Base-by-base conservation (phyloP, 2,888 invertebrate species). In the Acronicta leporina region DNA sequence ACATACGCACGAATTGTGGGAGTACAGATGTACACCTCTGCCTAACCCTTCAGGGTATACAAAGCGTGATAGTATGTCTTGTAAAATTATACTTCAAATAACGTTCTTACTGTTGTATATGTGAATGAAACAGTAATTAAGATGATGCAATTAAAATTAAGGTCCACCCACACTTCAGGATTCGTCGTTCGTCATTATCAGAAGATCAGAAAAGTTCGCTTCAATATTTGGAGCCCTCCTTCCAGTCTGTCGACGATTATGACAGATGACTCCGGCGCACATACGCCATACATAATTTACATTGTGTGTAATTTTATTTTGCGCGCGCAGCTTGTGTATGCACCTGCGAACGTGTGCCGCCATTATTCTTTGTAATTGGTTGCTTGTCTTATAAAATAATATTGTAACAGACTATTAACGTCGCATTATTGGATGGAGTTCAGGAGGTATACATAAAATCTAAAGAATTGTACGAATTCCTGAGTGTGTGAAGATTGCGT, bases 321-420 rank as follows among this genome's bases (percentile, higher is more conserved):
- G 75, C 64, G 66, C 68, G 75, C 77, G 82, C 88, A 87, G 83
- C 87, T 86, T 87, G 85, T 81, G 47, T 63, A 40, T 56, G 58
- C 87, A 87, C 88, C 87, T 87, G 88, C 87, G 77, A 76, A 64
- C 46, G 53, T 47, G 41, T 43, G 60, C 66, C 68, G 76, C 75
- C 81, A 86, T 87, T 78, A 81, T 58, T 86, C 82, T 84, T 82
- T 68, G 81, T 83, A 87, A 83, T 84, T 84, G 77, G 81, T 78
- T 70, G 67, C 67, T 75, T 77, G 81, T 74, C 68, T 68, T 74
- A 68, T 68, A 61, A 64, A 78, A 75, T 69, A 70, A 78, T 73
- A 63, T 66, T 63, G 63, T 68, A 73, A 73, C 64, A 78, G 58
- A 54, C 63, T 60, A 67, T 77, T 75, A 67, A 52, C 45, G 76